Conservation (phyloP, 2,888 invertebrate species). For the Steinernema scapterisci region DNA sequence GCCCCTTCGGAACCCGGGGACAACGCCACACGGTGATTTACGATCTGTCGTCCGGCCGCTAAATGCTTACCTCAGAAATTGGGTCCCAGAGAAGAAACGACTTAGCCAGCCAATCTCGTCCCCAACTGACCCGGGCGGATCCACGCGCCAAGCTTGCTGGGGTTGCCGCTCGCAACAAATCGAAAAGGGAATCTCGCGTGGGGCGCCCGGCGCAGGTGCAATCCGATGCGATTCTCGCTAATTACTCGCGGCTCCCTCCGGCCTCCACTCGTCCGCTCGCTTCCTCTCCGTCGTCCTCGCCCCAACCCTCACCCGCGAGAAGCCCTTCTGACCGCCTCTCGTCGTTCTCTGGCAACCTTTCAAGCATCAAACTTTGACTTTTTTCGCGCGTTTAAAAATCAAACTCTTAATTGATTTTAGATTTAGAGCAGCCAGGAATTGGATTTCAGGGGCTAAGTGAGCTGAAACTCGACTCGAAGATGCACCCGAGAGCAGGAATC, state of each 20-base stretch:
- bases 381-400: background rate
- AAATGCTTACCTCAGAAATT: background rate
- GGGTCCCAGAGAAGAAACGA: background rate
- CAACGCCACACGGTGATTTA: background rate
- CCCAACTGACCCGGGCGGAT: background rate
- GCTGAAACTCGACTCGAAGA: too few species aligned
- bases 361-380: background rate
- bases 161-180: background rate
- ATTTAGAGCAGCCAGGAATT: too few species aligned
- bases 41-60: background rate
- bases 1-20: background rate
- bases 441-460: too few species aligned
- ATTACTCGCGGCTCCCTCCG: conserved; percentile 1
- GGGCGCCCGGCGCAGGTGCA: conserved; percentile 24
- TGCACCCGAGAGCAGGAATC: too few species aligned
- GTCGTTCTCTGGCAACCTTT: background rate
- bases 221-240: conserved; percentile 17
- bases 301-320: background rate
- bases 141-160: background rate
- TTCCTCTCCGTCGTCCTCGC: background rate
- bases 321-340: background rate
- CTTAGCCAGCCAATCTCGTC: background rate
- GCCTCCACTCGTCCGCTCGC: background rate
- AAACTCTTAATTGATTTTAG: too few species aligned
- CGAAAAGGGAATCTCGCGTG: background rate